Percentiles rank a stretch among this genome's conserved stretches.
phyloP scores from a whole-genome alignment of 2,888 invertebrate species.

The Napeogenes inachia region DNA sequence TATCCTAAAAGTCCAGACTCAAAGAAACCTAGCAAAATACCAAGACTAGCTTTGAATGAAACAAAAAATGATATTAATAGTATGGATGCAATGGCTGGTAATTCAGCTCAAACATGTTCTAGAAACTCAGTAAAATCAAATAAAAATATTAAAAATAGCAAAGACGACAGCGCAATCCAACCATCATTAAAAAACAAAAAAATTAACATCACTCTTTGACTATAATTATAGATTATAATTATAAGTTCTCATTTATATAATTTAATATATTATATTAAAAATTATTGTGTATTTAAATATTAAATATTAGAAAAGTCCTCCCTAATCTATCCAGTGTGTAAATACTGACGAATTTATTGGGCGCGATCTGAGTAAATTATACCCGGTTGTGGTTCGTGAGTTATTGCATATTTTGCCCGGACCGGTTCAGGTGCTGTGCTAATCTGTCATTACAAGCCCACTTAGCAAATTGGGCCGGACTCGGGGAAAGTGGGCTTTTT shows the following conservation, averaged over 20 bases:
- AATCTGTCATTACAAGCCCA: constrained; percentile 69
- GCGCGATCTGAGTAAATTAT: constrained; percentile 60
- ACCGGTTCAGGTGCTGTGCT: constrained; percentile 62
- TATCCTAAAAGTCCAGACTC: constrained; percentile 18
- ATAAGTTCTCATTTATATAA: background rate
- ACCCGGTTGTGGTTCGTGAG: constrained; percentile 48
- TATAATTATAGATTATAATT: constrained; percentile 1
- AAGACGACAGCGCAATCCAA: constrained; percentile 29
- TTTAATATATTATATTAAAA: too few relatives aligned
- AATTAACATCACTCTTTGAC: constrained; percentile 27
- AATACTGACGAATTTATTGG: constrained; percentile 73
- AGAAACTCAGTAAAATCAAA: constrained; percentile 8
- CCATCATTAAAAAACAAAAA: constrained; percentile 18
- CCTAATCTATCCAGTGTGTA: constrained; percentile 17
- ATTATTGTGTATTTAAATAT: too few relatives aligned
- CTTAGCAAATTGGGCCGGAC: constrained; percentile 57
- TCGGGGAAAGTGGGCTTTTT: constrained; percentile 10
- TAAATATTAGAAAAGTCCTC: constrained; percentile 24
- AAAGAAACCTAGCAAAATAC: constrained; percentile 44
- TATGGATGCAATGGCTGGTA: background rate
- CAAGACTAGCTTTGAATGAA: constrained; percentile 35
- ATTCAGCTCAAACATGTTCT: background rate
- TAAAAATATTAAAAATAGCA: constrained; percentile 9
- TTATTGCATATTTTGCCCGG: constrained; percentile 58
- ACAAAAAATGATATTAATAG: constrained; percentile 10